Base-by-base conservation (phyloP, 2,888 invertebrate genomes). In the Alloscopus bannaensis region DNA sequence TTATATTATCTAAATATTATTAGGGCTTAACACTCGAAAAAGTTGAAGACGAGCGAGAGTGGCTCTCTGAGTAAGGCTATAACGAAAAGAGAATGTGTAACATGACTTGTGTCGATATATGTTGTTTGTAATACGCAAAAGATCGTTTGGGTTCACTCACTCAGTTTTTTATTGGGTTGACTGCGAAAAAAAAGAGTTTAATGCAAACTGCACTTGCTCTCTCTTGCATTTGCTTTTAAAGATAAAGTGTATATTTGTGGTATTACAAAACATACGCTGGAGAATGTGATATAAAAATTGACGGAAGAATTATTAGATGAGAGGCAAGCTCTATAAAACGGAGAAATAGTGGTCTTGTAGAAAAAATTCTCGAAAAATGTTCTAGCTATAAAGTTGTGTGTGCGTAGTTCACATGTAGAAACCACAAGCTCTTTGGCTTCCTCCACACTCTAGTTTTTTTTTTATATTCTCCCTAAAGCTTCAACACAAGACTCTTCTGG, bases 1-100 rank as follows among this genome's bases (percentile, higher is more conserved):
- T 59, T 73, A 62, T 76, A 68, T 70, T 77, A 77, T 77, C 77
- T 70, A 77, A 77, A 77, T 77, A 77, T 77, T 77, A 77, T 77
- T 69, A 70, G 57, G 69, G 57, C 31, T 70, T 77, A 77, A 65
- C 77, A 77, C 77, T 77, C 40, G 59, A 72, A 31, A 52, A 76
- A 76, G 69, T 62, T 76, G 68, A 62, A 69, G 68, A 68, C 52
- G 69, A 60, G 62, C 29, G 57, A 59, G 36, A 36, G 36, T 36
- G 6, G 36, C 36, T 36, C 36, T 8, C 13, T 55, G 13, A 42
- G 72, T n/a, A n/a, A n/a, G n/a, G n/a, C n/a, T n/a, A n/a, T n/a
- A n/a, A n/a, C n/a, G n/a, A n/a, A n/a, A n/a, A n/a, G n/a, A n/a
- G n/a, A n/a, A n/a, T n/a, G n/a, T n/a, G n/a, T n/a, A n/a, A n/a